Evolutionary conservation across 1,140 invertebrate species (phyloP).

Genomic region (Heliconius congener): DNA sequence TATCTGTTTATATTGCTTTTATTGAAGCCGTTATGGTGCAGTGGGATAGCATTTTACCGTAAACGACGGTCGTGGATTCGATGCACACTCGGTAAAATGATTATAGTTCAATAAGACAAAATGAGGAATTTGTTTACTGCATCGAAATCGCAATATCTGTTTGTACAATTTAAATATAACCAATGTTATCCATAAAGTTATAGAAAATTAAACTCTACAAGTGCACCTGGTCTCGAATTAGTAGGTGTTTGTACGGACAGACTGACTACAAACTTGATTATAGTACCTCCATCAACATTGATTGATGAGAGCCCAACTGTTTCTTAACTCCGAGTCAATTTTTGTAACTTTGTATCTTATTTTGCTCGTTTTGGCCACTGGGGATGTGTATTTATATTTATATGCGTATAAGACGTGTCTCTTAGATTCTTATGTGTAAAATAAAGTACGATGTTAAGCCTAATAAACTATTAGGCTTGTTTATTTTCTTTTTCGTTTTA

Average conservation of each 20-base stretch:
- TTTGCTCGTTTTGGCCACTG: constrained; percentile 9
- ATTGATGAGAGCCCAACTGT: constrained; percentile 67
- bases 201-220: constrained; percentile 25
- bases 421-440: background rate
- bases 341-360: constrained; percentile 21
- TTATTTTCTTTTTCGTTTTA: too few relatives aligned
- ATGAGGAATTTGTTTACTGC: too few relatives aligned
- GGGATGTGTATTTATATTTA: background rate
- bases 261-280: constrained; percentile 75
- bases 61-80: too few relatives aligned
- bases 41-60: too few relatives aligned
- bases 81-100: too few relatives aligned
- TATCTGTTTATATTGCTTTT: too few relatives aligned
- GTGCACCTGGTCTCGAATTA: constrained; percentile 68
- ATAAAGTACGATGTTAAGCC: background rate
- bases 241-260: constrained; percentile 62
- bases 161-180: background rate
- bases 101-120: too few relatives aligned
- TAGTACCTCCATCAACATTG: constrained; percentile 71
- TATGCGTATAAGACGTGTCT: background rate
- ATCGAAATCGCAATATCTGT: too few relatives aligned
- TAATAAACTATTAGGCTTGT: too few relatives aligned
- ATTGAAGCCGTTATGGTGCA: too few relatives aligned
- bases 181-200: constrained; percentile 17
- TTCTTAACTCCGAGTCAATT: constrained; percentile 25